Percentiles rank a stretch among this genome's conserved stretches.
These are phyloP conservation scores for Prosopocoilus inquinatus DNA, from an alignment of 2,888 invertebrate genomes.

Conservation along the genomic window DNA sequence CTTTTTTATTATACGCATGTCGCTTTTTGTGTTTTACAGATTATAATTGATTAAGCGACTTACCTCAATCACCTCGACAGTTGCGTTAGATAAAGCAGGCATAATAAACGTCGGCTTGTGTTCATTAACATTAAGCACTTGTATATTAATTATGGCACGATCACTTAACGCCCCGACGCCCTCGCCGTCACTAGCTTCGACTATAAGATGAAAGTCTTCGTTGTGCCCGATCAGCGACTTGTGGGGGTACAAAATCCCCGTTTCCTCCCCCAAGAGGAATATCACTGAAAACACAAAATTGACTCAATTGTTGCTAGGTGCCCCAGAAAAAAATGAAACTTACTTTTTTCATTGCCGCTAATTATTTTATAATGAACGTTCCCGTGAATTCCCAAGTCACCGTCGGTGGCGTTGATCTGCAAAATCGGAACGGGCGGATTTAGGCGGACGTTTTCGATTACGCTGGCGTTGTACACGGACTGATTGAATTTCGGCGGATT, in stretches of 20 bases:
- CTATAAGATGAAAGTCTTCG: slow-evolving; percentile 52
- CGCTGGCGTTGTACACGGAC: slow-evolving; percentile 72
- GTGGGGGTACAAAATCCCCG: slow-evolving; percentile 80
- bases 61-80: slow-evolving; percentile 82
- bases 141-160: slow-evolving; percentile 70
- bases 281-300: slow-evolving; percentile 54
- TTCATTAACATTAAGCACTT: slow-evolving; percentile 77
- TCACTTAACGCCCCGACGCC: slow-evolving; percentile 66
- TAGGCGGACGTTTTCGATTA: slow-evolving; percentile 79
- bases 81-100: slow-evolving; percentile 72
- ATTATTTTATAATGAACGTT: slow-evolving; percentile 73
- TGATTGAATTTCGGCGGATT: slow-evolving; percentile 81
- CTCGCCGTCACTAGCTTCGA: slow-evolving; percentile 72
- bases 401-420: slow-evolving; percentile 78
- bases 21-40: background rate
- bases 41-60: slow-evolving; percentile 23
- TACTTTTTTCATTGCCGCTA: slow-evolving; percentile 64
- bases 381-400: slow-evolving; percentile 76
- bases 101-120: slow-evolving; percentile 78
- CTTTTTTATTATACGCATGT: background rate
- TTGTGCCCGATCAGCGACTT: slow-evolving; percentile 67
- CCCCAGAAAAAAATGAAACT: slow-evolving; percentile 30
- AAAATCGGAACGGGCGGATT: slow-evolving; percentile 80
- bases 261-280: slow-evolving; percentile 72
- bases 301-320: background rate